Percentiles rank a stretch among this genome's conserved stretches.
These are phyloP conservation scores for Nannoperca australis DNA, from an alignment of 2,797 vertebrate species.

Conservation along the genomic window DNA sequence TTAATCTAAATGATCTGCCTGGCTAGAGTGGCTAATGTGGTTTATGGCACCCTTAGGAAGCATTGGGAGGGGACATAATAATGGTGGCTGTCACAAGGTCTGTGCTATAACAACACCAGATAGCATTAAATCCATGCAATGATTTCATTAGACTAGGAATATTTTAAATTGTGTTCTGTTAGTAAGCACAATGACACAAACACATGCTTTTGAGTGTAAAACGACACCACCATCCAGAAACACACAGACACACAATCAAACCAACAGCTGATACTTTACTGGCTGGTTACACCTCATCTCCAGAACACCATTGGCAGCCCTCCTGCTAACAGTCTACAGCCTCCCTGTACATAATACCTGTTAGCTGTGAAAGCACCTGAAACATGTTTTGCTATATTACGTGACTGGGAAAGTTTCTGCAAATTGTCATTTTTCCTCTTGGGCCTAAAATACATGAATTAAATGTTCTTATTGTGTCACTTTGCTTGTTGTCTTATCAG, in stretches of 20 bases:
- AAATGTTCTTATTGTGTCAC: not conserved
- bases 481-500: not conserved
- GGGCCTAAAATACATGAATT: not conserved
- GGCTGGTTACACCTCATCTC: not conserved
- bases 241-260: constrained; percentile 6
- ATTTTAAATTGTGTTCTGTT: constrained; percentile 35
- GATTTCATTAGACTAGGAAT: constrained; percentile 67
- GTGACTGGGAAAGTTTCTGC: not conserved
- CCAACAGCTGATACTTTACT: not conserved
- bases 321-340: not conserved
- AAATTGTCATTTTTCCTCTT: not conserved
- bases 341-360: not conserved
- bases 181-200: not conserved
- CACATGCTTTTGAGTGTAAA: constrained; percentile 17
- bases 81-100: constrained; percentile 66
- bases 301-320: not conserved
- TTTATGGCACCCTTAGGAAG: constrained; percentile 78
- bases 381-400: not conserved
- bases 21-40: constrained; percentile 75
- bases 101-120: constrained; percentile 67
- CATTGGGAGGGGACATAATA: constrained; percentile 59
- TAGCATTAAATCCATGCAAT: constrained; percentile 58
- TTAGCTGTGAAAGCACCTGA: not conserved
- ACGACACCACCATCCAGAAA: not conserved
- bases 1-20: constrained; percentile 64